A percentile compares a stretch with the other conserved stretches of the same genome.
These are phyloP conservation scores for Andrena hattorfiana DNA, from an alignment of 2,888 invertebrate species.

Conservation along the genomic window DNA sequence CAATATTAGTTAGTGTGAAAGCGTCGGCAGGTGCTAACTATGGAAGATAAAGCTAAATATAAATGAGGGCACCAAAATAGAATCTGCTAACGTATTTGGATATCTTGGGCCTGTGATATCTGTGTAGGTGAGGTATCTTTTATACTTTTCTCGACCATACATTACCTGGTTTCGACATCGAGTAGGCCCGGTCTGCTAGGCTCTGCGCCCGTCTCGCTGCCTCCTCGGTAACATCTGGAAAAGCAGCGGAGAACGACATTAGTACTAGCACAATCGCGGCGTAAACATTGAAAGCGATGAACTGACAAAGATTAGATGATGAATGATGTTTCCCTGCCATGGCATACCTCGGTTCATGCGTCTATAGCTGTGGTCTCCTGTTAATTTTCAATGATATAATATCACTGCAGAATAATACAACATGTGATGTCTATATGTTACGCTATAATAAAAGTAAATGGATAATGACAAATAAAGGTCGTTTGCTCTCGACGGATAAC, in stretches of 20 bases:
- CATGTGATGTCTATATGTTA: constrained; percentile 75
- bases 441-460: constrained; percentile 74
- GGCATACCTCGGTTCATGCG: constrained; percentile 84
- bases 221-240: constrained; percentile 84
- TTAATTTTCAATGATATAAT: constrained; percentile 82
- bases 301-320: constrained; percentile 84
- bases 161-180: constrained; percentile 81
- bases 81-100: constrained; percentile 76
- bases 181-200: constrained; percentile 77
- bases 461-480: constrained; percentile 70
- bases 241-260: constrained; percentile 31
- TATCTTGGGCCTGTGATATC: constrained; percentile 78
- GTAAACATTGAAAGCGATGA: constrained; percentile 84
- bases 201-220: constrained; percentile 82
- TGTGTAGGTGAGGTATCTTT: constrained; percentile 61
- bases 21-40: constrained; percentile 85
- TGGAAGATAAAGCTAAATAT: constrained; percentile 85
- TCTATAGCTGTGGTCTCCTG: constrained; percentile 83
- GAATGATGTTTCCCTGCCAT: constrained; percentile 84
- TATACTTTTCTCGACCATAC: constrained; percentile 62
- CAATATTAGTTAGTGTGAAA: constrained; percentile 83
- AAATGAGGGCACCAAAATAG: constrained; percentile 85
- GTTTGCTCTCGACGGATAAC: constrained; percentile 46
- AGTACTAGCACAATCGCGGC: constrained; percentile 45
- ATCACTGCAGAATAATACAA: constrained; percentile 81